Evolutionary conservation across 1,140 invertebrate genomes (phyloP), one percentile per base, ranked within the genome.

Genomic region (Spodoptera litura): DNA sequence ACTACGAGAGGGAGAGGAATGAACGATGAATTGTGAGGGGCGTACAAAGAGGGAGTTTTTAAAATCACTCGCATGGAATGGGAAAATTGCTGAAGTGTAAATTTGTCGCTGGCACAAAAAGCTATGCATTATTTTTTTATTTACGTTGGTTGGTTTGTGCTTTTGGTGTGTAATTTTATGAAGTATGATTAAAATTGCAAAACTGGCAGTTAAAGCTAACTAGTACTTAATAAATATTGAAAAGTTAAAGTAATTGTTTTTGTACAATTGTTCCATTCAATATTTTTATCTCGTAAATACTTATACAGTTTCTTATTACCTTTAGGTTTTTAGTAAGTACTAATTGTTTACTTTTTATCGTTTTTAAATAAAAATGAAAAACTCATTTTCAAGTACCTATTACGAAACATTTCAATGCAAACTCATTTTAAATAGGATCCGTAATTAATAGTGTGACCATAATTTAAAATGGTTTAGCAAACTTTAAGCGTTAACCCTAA

Each of bases 1-100:
- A 31, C 27, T 27, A 61, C 78, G 70, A 80, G 80, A 82, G 62
- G 25, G 35, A 15, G 74, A 27, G 35, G 35, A 68, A 44, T 53
- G 62, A 77, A 53, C 61, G 61, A 53, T 52, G 76, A 77, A 80
- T 80, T 64, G 62, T 58, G 70, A 81, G 73, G 76, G 71, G 52
- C 10, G 51, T 11, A 38, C 56, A 75, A 68, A 62, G 79, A 56
- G 82, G 78, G 68, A 55, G 62, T 77, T 77, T 75, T 77, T 68
- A 77, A 77, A 77, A 77, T 68, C 74, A 77, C 74, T 77, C 74
- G 52, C 31, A 66, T 77, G 74, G 74, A 66, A 77, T 77, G 74
- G 51, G 52, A 66, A 77, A 77, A 64, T 75, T 77, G 62, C 68
- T 77, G 61, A 68, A 77, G 74, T 77, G 74, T 77, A 56, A 68